Conservation (phyloP, 2,888 invertebrate genomes). For the Xestia sexstrigata region DNA sequence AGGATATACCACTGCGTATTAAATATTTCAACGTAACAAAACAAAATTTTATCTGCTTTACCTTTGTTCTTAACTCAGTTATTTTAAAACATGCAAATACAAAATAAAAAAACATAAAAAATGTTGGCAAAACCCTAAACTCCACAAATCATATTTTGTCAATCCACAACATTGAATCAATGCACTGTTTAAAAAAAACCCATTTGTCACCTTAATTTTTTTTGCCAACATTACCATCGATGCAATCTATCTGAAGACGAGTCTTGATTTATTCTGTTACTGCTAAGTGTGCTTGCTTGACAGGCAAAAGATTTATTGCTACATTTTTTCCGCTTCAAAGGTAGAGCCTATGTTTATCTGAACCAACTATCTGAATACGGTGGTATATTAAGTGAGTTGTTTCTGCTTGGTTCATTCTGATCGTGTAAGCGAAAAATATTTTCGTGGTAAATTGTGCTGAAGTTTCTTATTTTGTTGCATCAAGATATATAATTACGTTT, state of each 20-base stretch:
- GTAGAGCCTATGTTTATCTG: slow-evolving; percentile 71
- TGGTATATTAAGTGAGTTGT: slow-evolving; percentile 66
- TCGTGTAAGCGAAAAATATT: slow-evolving; percentile 39
- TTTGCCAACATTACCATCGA: slow-evolving; percentile 73
- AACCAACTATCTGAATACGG: slow-evolving; percentile 68
- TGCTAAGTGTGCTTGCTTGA: slow-evolving; percentile 81
- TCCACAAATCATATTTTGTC: slow-evolving; percentile 7
- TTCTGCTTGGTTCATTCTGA: slow-evolving; percentile 37
- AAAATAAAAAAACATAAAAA: too few species aligned
- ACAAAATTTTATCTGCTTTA: background rate
- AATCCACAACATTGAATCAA: background rate
- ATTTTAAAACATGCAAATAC: background rate
- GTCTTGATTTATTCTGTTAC: slow-evolving; percentile 84
- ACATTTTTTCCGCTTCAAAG: slow-evolving; percentile 79
- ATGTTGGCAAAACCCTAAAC: too few species aligned
- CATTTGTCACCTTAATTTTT: slow-evolving; percentile 50
- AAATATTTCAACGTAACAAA: background rate
- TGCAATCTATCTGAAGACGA: slow-evolving; percentile 75
- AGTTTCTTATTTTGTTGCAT: slow-evolving; percentile 4
- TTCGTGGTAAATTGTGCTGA: slow-evolving; percentile 16
- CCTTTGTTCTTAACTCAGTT: background rate
- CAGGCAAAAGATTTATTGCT: slow-evolving; percentile 82
- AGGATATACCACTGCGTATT: background rate
- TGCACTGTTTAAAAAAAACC: slow-evolving; percentile 3
- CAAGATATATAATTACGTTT: background rate